Percentiles rank a stretch among this genome's conserved stretches.
Conservation (phyloP, 2,113 vertebrate species). For the Sturnira hondurensis region DNA sequence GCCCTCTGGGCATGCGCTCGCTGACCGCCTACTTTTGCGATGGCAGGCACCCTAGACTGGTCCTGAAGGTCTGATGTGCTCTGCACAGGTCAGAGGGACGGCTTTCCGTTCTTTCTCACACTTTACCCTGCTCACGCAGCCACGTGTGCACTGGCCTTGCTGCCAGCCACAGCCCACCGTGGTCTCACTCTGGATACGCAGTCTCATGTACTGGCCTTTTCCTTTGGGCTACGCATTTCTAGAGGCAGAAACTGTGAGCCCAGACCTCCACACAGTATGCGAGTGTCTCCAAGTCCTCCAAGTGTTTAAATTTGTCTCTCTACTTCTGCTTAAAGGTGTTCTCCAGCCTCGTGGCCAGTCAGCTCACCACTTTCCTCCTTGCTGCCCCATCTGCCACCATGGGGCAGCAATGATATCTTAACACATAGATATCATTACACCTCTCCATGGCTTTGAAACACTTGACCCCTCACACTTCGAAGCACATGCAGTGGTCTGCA, state of each 20-base stretch:
- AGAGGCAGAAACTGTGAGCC: not conserved
- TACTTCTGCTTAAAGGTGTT: not conserved
- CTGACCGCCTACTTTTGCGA: not conserved
- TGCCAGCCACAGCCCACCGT: not conserved
- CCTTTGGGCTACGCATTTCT: not conserved
- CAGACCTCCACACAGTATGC: not conserved
- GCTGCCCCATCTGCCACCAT: not conserved
- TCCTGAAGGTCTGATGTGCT: not conserved
- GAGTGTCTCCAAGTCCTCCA: not conserved
- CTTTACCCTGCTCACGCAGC: conserved; percentile 9
- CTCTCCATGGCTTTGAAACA: not conserved
- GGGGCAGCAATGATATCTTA: too few relatives aligned
- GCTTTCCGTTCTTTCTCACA: not conserved
- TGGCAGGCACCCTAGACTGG: not conserved
- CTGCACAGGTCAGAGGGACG: not conserved
- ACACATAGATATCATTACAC: not conserved
- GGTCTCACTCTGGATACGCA: not conserved
- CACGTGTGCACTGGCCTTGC: not conserved
- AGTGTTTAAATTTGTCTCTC: not conserved
- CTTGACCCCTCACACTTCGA: not conserved
- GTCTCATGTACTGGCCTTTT: not conserved
- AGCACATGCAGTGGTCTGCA: not conserved
- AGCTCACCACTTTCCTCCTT: not conserved
- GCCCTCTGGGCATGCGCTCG: not conserved
- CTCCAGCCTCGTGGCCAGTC: not conserved